These are phyloP conservation scores for Masnerella sp. DNA, from an alignment of 2,888 invertebrate species.

Conservation along the genomic window DNA sequence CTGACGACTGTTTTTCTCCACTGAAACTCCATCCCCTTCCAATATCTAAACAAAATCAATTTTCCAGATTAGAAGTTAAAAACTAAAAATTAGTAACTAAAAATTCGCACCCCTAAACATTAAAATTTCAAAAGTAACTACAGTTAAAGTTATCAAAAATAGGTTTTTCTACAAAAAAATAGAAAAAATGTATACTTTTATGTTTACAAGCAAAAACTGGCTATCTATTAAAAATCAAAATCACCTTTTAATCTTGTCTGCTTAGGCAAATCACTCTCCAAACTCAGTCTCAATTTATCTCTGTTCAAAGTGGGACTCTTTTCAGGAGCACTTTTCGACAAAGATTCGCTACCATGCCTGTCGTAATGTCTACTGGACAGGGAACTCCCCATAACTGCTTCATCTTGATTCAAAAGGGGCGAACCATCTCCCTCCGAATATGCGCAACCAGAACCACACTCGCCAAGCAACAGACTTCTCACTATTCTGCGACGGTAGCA, in stretches of 20 bases:
- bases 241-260: slow-evolving; percentile 78
- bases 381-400: slow-evolving; percentile 74
- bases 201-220: too few relatives aligned
- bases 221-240: neutral
- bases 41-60: slow-evolving; percentile 73
- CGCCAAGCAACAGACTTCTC: slow-evolving; percentile 93
- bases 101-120: too few relatives aligned
- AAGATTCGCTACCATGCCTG: slow-evolving; percentile 66
- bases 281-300: slow-evolving; percentile 81
- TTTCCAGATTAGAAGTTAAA: too few relatives aligned
- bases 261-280: slow-evolving; percentile 79
- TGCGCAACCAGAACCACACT: slow-evolving; percentile 83
- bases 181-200: too few relatives aligned
- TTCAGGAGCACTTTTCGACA: slow-evolving; percentile 73
- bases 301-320: slow-evolving; percentile 77
- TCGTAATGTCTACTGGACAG: slow-evolving; percentile 70
- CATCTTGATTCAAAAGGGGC: slow-evolving; percentile 72
- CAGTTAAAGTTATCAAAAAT: too few relatives aligned
- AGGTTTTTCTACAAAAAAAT: too few relatives aligned
- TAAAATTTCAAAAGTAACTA: too few relatives aligned
- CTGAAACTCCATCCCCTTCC: slow-evolving; percentile 81
- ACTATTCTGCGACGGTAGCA: slow-evolving; percentile 98
- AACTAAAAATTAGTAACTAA: too few relatives aligned
- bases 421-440: slow-evolving; percentile 77
- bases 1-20: slow-evolving; percentile 80